Base-by-base conservation (phyloP, 2,888 invertebrate genomes). In the Microplitis deprimator region DNA sequence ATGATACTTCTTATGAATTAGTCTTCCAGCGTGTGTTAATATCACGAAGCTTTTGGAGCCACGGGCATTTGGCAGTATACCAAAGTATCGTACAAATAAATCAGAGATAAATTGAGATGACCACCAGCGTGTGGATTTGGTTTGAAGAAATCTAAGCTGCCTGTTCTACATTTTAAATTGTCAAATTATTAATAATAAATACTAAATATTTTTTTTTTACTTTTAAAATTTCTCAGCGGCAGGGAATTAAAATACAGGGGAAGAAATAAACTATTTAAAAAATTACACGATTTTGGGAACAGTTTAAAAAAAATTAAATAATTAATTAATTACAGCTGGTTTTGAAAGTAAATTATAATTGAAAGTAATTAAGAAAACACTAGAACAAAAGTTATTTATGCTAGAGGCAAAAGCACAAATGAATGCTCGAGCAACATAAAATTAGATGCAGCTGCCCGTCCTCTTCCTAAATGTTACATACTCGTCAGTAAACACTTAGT, bases 11-110 rank as follows among this genome's bases (percentile, higher is more conserved):
- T n/a, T 65, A 50, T n/a, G 67, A 41, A 16, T 61, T 50, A 38
- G 17, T 40, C 13, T 78, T 78, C 79, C 61, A 77, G 71, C 62
- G 72, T 68, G 76, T 78, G 76, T 77, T 16, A n/a, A 62, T 8
- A 50, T 79, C 50, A 77, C 79, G 78, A 79, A 80, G 50, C 72
- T 73, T 64, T 69, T 70, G 69, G 75, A 72, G 65, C 39, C 17
- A 62, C 38, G 62, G 41, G 73, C 5, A 78, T 79, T 83, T 83
- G 83, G 83, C 83, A 78, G 74, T 17, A 64, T 60, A 78, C 82
- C 79, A 81, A 79, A 87, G 84, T 84, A 85, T 85, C 83, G 83
- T 82, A 80, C 82, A 85, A 85, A 85, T 83, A 83, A 82, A 85
- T 85, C 68, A 79, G 67, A 81, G 80, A 84, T 85, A 82, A 84